phyloP scores from a whole-genome alignment of 1,140 invertebrate species.

The Homarus americanus region DNA sequence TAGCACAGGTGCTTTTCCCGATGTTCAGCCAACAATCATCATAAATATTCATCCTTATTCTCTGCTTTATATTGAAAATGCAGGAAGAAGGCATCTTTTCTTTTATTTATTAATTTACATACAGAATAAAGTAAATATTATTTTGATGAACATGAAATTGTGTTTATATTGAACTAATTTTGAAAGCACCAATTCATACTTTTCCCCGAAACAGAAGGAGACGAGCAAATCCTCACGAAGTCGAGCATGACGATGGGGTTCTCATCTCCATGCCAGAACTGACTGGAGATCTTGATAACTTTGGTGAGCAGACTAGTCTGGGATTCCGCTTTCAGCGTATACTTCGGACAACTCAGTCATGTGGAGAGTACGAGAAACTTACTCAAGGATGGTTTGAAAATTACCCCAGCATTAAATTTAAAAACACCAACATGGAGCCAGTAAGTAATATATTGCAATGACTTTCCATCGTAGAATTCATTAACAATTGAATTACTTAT shows the following conservation, averaged over 20 bases:
- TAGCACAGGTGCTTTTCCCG: too few relatives aligned
- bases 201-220: slow-evolving; percentile 2
- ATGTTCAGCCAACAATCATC: too few relatives aligned
- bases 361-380: slow-evolving; percentile 69
- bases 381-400: slow-evolving; percentile 74
- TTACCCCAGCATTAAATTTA: slow-evolving; percentile 67
- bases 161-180: too few relatives aligned
- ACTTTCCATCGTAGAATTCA: too few relatives aligned
- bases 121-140: too few relatives aligned
- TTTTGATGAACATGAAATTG: too few relatives aligned
- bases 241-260: slow-evolving; percentile 31
- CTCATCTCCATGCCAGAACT: slow-evolving; percentile 54
- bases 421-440: slow-evolving; percentile 25
- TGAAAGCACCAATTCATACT: background rate
- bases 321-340: slow-evolving; percentile 37
- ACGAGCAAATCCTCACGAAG: slow-evolving; percentile 24
- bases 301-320: slow-evolving; percentile 34
- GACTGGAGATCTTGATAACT: slow-evolving; percentile 36
- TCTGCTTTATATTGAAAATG: too few relatives aligned
- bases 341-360: slow-evolving; percentile 51
- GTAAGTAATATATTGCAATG: slow-evolving; percentile 38
- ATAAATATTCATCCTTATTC: too few relatives aligned
- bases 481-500: too few relatives aligned
- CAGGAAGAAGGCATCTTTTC: too few relatives aligned
- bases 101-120: background rate